A percentile compares a stretch with the other conserved stretches of the same genome.
Conservation (phyloP, 1,140 invertebrate species). For the Pseudomyrmex concolor region DNA sequence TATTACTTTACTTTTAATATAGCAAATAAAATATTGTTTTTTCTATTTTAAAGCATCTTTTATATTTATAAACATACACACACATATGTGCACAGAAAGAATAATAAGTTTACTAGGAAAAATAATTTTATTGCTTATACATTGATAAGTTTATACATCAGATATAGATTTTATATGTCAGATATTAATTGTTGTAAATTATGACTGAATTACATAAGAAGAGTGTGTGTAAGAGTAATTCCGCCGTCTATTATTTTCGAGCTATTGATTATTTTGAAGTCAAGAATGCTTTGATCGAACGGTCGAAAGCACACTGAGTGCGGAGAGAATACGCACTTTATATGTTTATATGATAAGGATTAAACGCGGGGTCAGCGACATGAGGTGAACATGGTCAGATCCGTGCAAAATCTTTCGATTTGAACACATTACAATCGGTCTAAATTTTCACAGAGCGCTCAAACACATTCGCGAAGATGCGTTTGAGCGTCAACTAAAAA, state of each 20-base stretch:
- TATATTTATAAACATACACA: no score
- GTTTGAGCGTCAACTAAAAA: constrained; percentile 18
- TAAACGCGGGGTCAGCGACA: constrained; percentile 4
- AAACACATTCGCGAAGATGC: no score
- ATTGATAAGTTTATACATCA: neutral
- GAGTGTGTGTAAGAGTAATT: constrained; percentile 3
- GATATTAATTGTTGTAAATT: constrained; percentile 40
- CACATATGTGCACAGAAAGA: no score
- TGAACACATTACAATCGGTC: neutral
- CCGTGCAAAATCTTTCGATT: neutral
- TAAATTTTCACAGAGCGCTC: neutral
- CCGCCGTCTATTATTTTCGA: constrained; percentile 31
- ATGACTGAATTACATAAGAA: constrained; percentile 24
- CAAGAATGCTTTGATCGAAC: constrained; percentile 16
- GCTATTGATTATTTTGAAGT: constrained; percentile 41
- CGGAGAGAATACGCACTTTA: constrained; percentile 5
- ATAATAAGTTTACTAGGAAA: neutral
- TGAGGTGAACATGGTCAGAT: no score
- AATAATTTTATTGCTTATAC: neutral
- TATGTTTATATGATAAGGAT: constrained; percentile 18
- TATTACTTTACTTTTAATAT: constrained; percentile 24
- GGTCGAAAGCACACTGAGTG: neutral
- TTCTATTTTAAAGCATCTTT: neutral
- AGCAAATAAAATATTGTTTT: constrained; percentile 1
- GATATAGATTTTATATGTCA: neutral